Base-by-base conservation (phyloP, 2,113 vertebrate genomes). In the Gasterosteus aculeatus region DNA sequence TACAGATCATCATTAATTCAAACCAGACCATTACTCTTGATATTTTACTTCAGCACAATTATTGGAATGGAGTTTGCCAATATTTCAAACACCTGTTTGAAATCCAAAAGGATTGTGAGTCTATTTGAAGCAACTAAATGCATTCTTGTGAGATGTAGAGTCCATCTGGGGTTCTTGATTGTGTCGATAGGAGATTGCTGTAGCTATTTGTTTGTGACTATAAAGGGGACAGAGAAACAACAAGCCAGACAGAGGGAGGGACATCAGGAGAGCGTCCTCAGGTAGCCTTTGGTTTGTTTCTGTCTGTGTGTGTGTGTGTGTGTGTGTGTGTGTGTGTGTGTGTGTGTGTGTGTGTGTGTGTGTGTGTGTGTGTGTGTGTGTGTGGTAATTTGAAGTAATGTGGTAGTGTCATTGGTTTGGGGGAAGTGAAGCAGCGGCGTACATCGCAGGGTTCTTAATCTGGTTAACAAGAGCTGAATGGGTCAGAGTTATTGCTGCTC, bases 391-490 rank as follows among this genome's bases (percentile, higher is more conserved):
- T 72, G 35, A 49, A 19, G 47, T 19, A 49, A 49, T 80, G 47
- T 22, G 47, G 57, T 58, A 61, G 60, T 84, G 66, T 78, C 78
- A 56, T 7, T 56, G 56, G 53, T 51, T 7, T 56, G 56, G 53
- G 57, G 79, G 71, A 81, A 73, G 22, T 64, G 47, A 83, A 66
- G 64, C 58, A 70, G 65, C 35, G 12, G 33, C 33, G 2, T 61
- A 59, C 69, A 61, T 82, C 78, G 41, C 49, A 18, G 22, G 44
- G 60, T 81, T 74, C 64, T 60, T 65, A 78, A 80, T 85, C 78
- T 77, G 51, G 80, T 88, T 83, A 83, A 81, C 71, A 73, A 58
- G 35, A 81, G 56, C 54, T 78, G 69, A 82, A 75, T 49, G 73
- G 77, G 65, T 77, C 72, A 66, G 31, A 57, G 67, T 85, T 74